Evolutionary conservation across 2,888 invertebrate genomes (phyloP).

Genomic region (Cordilura impudica): DNA sequence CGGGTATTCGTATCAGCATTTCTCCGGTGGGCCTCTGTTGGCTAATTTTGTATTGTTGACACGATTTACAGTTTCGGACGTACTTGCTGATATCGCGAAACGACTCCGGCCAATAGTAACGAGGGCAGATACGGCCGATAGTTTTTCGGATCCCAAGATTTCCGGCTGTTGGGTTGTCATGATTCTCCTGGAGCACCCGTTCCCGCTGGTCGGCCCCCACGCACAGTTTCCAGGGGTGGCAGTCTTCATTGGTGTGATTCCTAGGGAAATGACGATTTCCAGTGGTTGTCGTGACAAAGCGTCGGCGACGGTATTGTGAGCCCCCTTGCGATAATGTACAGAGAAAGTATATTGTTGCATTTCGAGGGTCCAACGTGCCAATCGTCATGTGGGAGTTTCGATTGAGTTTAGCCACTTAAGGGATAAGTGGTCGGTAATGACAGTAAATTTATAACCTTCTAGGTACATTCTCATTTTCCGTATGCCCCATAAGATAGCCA

Average conservation of each 20-base stretch:
- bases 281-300: constrained; percentile 55
- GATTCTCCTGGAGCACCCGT: not conserved
- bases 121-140: not conserved
- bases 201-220: not conserved
- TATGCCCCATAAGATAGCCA: too few relatives aligned
- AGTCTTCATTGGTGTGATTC: constrained; percentile 4
- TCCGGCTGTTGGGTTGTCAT: not conserved
- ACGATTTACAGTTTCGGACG: constrained; percentile 1
- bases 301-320: constrained; percentile 64
- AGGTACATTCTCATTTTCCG: too few relatives aligned
- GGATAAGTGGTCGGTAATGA: too few relatives aligned
- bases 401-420: constrained; percentile 65
- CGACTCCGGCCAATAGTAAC: constrained; percentile 18
- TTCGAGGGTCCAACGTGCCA: constrained; percentile 65
- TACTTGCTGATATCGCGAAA: not conserved
- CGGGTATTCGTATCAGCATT: too few relatives aligned
- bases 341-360: constrained; percentile 60
- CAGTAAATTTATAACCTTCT: not conserved
- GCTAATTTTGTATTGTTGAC: constrained; percentile 10
- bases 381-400: constrained; percentile 57
- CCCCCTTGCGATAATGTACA: constrained; percentile 63
- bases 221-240: constrained; percentile 6
- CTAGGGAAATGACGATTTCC: not conserved
- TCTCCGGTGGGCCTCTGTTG: not conserved
- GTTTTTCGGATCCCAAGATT: not conserved